These are phyloP conservation scores for Muraenolepis orangiensis DNA, from an alignment of 2,797 vertebrate species.

Conservation along the genomic window DNA sequence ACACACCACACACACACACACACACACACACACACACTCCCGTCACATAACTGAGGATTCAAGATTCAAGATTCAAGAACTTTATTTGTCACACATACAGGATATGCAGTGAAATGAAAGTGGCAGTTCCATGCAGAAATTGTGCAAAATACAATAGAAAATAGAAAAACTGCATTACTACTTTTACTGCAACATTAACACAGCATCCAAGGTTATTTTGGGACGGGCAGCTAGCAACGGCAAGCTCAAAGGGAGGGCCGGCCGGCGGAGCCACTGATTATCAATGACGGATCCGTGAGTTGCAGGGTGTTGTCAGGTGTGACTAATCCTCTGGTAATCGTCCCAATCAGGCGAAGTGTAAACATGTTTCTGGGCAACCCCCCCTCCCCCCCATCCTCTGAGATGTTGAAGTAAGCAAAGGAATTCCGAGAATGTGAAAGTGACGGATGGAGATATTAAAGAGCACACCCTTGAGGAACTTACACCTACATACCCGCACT, in stretches of 20 bases:
- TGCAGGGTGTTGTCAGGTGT: slow-evolving; percentile 39
- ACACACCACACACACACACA: no score
- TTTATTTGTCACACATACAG: no score
- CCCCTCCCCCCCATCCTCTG: background rate
- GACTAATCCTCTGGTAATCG: slow-evolving; percentile 38
- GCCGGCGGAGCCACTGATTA: background rate
- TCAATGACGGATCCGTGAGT: slow-evolving; percentile 30
- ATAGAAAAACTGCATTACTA: no score
- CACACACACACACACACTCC: background rate
- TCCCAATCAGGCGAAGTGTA: slow-evolving; percentile 24
- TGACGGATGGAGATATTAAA: slow-evolving; percentile 19
- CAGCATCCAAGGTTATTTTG: slow-evolving; percentile 8
- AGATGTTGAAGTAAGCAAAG: slow-evolving; percentile 35
- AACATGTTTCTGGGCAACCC: slow-evolving; percentile 9
- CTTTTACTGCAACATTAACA: no score
- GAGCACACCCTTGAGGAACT: slow-evolving; percentile 29
- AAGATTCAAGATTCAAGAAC: no score
- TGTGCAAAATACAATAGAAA: no score
- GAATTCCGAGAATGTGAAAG: slow-evolving; percentile 45
- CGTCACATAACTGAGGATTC: background rate
- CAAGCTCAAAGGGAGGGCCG: background rate
- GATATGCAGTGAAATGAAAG: no score
- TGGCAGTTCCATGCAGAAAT: no score
- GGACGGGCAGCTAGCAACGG: background rate
- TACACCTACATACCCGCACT: slow-evolving; percentile 23